A percentile compares a stretch with the other conserved stretches of the same genome.
Conservation (phyloP, 2,113 vertebrate genomes). For the Scartelaos histophorus region DNA sequence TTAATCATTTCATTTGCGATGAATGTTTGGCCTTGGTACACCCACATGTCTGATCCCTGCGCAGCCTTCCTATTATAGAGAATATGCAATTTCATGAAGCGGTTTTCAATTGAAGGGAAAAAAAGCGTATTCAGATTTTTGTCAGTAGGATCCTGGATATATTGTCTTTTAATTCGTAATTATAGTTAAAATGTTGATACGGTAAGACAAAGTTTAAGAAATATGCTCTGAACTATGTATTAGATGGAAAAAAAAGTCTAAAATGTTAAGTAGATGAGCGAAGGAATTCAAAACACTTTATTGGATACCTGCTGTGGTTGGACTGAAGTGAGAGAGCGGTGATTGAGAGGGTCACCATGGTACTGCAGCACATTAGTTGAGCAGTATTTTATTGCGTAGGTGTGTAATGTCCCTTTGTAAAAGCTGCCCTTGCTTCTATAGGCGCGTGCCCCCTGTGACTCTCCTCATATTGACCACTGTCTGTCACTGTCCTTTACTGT, state of each 20-base stretch:
- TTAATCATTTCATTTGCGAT: constrained; percentile 59
- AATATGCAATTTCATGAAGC: constrained; percentile 42
- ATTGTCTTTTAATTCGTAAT: too few relatives aligned
- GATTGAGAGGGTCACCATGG: constrained; percentile 55
- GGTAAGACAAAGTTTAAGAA: constrained; percentile 24
- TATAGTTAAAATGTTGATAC: too few relatives aligned
- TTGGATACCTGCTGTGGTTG: constrained; percentile 52
- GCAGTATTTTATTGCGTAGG: constrained; percentile 71
- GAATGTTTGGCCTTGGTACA: constrained; percentile 63
- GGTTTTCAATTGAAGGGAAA: constrained; percentile 34
- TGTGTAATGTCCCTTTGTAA: constrained; percentile 74
- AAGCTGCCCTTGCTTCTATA: constrained; percentile 69
- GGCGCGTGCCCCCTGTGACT: constrained; percentile 61
- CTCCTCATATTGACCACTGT: constrained; percentile 36
- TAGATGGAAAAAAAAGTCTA: constrained; percentile 54
- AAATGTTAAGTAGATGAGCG: constrained; percentile 67
- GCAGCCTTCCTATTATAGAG: constrained; percentile 40
- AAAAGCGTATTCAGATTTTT: too few relatives aligned
- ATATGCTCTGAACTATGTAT: constrained; percentile 37
- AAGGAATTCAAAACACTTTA: constrained; percentile 58
- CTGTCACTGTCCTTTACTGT: constrained; percentile 43
- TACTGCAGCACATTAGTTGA: constrained; percentile 69
- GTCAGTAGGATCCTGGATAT: background rate
- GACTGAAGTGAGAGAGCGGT: constrained; percentile 25
- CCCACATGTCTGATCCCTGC: constrained; percentile 44